Evolutionary conservation across 1,140 invertebrate species (phyloP).

Genomic region (Philotrypesis tridentata): DNA sequence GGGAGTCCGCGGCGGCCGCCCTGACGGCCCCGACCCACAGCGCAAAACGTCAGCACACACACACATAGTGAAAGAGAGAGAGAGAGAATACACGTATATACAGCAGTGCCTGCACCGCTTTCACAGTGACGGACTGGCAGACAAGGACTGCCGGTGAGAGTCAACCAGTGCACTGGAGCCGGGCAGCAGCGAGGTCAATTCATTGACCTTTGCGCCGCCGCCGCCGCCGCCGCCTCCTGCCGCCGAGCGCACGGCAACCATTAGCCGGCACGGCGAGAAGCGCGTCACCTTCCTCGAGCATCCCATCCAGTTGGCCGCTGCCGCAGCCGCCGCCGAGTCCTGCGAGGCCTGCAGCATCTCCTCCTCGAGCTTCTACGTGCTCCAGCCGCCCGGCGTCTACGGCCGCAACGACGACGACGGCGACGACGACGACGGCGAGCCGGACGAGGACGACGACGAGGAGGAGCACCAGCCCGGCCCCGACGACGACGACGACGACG

Average conservation of each 20-base stretch:
- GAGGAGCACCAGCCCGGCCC: background rate
- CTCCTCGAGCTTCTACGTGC: conserved; percentile 26
- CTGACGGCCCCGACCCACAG: too few relatives aligned
- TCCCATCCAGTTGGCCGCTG: conserved; percentile 20
- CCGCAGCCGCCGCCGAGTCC: background rate
- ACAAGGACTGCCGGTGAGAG: background rate
- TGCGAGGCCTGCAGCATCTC: conserved; percentile 29
- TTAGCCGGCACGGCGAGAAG: conserved; percentile 38
- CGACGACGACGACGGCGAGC: conserved; percentile 31
- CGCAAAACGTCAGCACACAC: too few relatives aligned
- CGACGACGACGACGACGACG: conserved; percentile 21
- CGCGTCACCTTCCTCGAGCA: conserved; percentile 48
- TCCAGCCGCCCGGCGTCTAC: conserved; percentile 30
- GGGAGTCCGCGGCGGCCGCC: conserved; percentile 36
- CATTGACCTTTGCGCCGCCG: conserved; percentile 35
- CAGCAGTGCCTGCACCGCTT: too few relatives aligned
- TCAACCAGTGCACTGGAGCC: conserved; percentile 37
- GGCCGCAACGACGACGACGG: background rate
- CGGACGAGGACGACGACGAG: background rate
- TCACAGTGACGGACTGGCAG: background rate
- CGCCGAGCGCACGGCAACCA: background rate
- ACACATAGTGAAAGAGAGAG: too few relatives aligned
- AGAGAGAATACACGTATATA: too few relatives aligned
- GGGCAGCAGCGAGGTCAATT: conserved; percentile 30
- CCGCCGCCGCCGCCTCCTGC: too few relatives aligned